phyloP scores from a whole-genome alignment of 1,140 invertebrate genomes.

The Lepidurus arcticus region DNA sequence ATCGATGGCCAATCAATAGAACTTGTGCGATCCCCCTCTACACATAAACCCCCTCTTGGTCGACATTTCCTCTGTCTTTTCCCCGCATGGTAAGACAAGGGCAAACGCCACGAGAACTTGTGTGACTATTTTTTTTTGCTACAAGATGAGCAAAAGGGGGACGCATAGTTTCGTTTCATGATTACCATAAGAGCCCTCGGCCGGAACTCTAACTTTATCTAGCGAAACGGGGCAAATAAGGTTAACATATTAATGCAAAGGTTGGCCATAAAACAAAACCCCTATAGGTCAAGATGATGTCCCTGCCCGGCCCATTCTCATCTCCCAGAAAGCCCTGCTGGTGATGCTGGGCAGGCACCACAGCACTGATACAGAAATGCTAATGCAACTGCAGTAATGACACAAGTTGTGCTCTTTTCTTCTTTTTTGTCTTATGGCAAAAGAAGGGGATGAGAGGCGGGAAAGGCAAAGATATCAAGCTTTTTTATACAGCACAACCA shows the following conservation, averaged over 20 bases:
- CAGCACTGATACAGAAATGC: not conserved
- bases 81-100: conserved; percentile 16
- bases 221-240: conserved; percentile 21
- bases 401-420: not conserved
- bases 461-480: not conserved
- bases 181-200: conserved; percentile 21
- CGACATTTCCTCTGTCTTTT: conserved; percentile 19
- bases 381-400: conserved; percentile 13
- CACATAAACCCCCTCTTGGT: not conserved
- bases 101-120: not conserved
- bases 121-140: not conserved
- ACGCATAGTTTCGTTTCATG: not conserved
- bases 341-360: not conserved
- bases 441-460: not conserved
- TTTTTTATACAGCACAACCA: not conserved
- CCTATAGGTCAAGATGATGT: conserved; percentile 2
- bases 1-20: conserved; percentile 21
- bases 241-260: conserved; percentile 19
- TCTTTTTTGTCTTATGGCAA: not conserved
- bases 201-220: conserved; percentile 21
- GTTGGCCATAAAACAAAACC: conserved; percentile 18
- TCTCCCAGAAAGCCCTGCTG: conserved; percentile 7
- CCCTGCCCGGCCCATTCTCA: not conserved
- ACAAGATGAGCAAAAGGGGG: not conserved
- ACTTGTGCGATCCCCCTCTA: conserved; percentile 6